Evolutionary conservation across 2,113 vertebrate genomes (phyloP).

Genomic region (Callionymus lyra): DNA sequence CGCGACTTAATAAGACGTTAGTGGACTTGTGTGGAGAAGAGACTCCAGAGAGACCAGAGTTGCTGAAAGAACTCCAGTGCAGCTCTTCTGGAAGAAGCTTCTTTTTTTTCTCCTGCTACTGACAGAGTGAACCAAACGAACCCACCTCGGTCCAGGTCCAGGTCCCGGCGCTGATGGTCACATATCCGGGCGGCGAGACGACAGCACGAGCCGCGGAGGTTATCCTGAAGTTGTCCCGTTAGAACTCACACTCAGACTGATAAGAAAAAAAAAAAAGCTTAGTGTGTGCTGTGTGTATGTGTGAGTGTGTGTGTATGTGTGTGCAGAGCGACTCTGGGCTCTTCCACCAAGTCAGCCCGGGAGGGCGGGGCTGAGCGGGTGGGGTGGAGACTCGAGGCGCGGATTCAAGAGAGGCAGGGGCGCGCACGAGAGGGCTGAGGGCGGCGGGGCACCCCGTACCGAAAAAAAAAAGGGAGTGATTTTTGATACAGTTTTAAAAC

Average conservation of each 20-base stretch:
- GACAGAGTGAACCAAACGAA: neutral
- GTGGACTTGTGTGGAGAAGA: conserved; percentile 24
- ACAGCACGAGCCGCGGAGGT: conserved; percentile 3
- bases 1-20: neutral
- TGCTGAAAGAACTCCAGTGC: too few species aligned
- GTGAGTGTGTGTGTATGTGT: conserved; percentile 11
- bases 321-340: conserved; percentile 29
- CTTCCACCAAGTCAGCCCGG: conserved; percentile 38
- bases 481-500: too few species aligned
- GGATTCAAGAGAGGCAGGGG: conserved; percentile 6
- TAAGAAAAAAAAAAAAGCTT: conserved; percentile 11
- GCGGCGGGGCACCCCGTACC: too few species aligned
- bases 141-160: conserved; percentile 44
- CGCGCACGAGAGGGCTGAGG: neutral
- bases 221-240: conserved; percentile 55
- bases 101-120: too few species aligned
- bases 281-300: conserved; percentile 2
- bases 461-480: too few species aligned
- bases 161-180: conserved; percentile 23
- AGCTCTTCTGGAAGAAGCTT: conserved; percentile 19
- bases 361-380: conserved; percentile 47
- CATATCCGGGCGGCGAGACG: conserved; percentile 5
- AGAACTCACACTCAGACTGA: conserved; percentile 17
- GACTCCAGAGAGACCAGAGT: conserved; percentile 17
- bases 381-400: conserved; percentile 46